Evolutionary conservation across 2,888 invertebrate species (phyloP).

Genomic region (Melanargia galathea): DNA sequence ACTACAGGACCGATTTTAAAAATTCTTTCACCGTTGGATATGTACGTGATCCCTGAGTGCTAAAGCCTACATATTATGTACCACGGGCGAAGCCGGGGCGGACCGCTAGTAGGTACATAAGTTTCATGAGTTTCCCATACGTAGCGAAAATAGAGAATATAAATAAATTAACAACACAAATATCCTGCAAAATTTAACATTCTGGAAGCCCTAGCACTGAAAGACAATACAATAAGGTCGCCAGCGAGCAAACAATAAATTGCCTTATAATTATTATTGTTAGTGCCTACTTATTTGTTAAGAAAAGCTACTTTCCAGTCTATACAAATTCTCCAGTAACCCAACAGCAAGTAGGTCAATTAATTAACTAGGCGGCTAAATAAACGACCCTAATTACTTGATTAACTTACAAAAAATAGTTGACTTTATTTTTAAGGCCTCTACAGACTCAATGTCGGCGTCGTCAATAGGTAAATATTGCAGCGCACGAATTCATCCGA

Average conservation of each 20-base stretch:
- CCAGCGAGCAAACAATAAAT: conserved; percentile 4
- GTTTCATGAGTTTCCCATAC: no score
- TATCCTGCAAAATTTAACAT: neutral
- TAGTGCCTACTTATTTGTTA: neutral
- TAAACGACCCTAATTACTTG: neutral
- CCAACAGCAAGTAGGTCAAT: neutral
- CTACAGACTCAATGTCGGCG: no score
- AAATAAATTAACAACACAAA: neutral
- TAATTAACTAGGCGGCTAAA: neutral
- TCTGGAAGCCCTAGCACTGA: neutral
- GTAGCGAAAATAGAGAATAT: no score
- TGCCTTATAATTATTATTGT: conserved; percentile 7
- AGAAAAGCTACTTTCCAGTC: neutral
- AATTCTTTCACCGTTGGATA: no score
- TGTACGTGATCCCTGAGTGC: no score
- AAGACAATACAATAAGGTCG: conserved; percentile 7
- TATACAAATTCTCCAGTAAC: neutral
- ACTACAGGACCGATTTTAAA: no score
- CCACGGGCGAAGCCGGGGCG: no score
- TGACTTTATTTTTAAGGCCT: no score
- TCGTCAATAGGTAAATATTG: no score
- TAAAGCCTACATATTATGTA: no score
- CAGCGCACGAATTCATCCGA: no score
- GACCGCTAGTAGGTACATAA: no score
- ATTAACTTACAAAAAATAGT: neutral